Evolutionary conservation across 2,797 vertebrate genomes (phyloP), one percentile per base, ranked within the genome.

Genomic region (Chlorospingus flavigularis): DNA sequence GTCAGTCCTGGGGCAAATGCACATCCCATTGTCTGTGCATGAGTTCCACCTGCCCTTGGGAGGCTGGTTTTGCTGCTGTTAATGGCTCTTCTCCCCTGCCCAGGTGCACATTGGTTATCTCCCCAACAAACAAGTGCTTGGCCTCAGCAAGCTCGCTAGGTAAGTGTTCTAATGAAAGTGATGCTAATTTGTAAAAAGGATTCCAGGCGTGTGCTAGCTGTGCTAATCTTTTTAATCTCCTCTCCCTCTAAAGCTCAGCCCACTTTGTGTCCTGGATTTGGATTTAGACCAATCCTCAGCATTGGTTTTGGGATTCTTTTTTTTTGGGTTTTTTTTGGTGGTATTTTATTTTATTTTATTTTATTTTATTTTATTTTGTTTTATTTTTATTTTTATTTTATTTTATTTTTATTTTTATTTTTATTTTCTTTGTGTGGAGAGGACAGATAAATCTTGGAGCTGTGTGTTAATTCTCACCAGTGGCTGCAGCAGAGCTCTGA

Each of bases 91-190:
- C 93, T 92, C 92, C 62, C 95, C 88, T 79, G 18, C 58, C 76
- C 94, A 99, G 99, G 99, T 99, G n/a, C 99, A 99, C 94, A 99
- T 99, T 17, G 99, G 99, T 42, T 99, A 99, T 97, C 99, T 99
- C 58, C 99, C 99, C 43, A 99, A 99, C 98, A 99, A 99, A 97
- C 98, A 99, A 97, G 99, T 99, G 11, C 98, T 99, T 63, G 99
- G 99, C 62, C 99, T 99, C 98, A 99, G 99, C 97, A 99, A 99
- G 95, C 98, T 99, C 73, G 99, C 99, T 39, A 98, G 99, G 99
- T 99, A 96, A 98, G 98, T 92, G 73, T 63, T 58, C 73, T 53
- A 80, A 70, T 77, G 67, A 86, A 97, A 96, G 68, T 78, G 91
- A 87, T 95, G 62, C 72, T 43, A 79, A 94, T 74, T 70, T 91